phyloP scores from a whole-genome alignment of 1,140 invertebrate species.

The Pissodes strobi region DNA sequence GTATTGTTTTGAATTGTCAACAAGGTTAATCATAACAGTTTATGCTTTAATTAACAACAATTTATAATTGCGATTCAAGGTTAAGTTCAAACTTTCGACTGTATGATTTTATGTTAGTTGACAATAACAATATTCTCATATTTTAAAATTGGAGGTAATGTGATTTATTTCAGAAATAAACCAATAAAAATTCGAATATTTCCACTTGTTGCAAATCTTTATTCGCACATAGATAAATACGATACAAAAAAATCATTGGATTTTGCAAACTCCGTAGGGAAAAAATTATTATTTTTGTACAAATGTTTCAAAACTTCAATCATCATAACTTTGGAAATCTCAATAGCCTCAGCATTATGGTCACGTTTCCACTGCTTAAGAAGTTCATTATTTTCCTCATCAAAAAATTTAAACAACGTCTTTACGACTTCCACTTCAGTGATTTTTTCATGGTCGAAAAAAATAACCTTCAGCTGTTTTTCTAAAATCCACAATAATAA shows the following conservation, averaged over 20 bases:
- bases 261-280: conserved; percentile 59
- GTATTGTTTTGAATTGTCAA: no score
- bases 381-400: conserved; percentile 50
- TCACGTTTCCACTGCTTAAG: conserved; percentile 59
- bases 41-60: no score
- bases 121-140: no score
- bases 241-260: conserved; percentile 61
- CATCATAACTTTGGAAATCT: conserved; percentile 63
- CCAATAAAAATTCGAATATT: background rate
- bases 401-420: conserved; percentile 58
- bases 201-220: conserved; percentile 1
- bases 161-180: no score
- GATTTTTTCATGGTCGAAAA: conserved; percentile 45
- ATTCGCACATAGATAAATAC: conserved; percentile 56
- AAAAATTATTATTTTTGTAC: conserved; percentile 59
- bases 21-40: no score
- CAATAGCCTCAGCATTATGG: conserved; percentile 55
- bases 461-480: conserved; percentile 58
- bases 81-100: no score
- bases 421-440: conserved; percentile 53
- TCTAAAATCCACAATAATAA: conserved; percentile 63
- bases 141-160: no score
- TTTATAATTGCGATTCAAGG: no score
- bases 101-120: no score
- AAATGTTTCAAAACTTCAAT: conserved; percentile 58